Conservation (phyloP, 2,888 invertebrate species). For the Phania funesta region DNA sequence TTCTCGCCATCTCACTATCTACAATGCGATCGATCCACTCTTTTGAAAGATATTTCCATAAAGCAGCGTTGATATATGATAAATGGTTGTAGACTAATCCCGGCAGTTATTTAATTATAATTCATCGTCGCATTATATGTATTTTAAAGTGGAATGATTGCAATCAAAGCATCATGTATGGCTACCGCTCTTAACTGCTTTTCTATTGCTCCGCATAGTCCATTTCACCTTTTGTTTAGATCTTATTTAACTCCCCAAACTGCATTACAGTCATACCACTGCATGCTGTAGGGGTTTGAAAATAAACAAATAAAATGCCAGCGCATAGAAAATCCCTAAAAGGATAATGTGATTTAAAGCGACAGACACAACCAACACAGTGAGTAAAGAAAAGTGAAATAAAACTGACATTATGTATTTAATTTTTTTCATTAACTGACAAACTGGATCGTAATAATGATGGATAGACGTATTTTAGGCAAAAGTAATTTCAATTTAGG, state of each 20-base stretch:
- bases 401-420: not conserved
- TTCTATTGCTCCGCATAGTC: too few species aligned
- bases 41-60: too few species aligned
- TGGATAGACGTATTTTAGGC: slow-evolving; percentile 53
- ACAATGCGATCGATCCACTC: too few species aligned
- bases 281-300: not conserved
- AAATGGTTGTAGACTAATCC: too few species aligned
- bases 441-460: slow-evolving; percentile 65
- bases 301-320: not conserved
- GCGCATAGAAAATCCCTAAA: slow-evolving; percentile 18
- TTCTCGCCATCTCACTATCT: too few species aligned
- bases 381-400: not conserved
- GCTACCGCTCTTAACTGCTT: too few species aligned
- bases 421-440: slow-evolving; percentile 39
- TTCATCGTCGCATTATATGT: too few species aligned
- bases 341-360: slow-evolving; percentile 36
- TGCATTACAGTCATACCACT: not conserved
- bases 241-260: not conserved
- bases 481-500: slow-evolving; percentile 42
- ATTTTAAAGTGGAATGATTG: too few species aligned
- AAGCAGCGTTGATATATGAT: too few species aligned
- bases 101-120: too few species aligned
- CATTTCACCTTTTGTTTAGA: too few species aligned
- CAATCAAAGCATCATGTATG: too few species aligned
- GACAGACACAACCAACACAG: not conserved